phyloP scores from a whole-genome alignment of 2,888 invertebrate species.

The Raillietiella orientalis region DNA sequence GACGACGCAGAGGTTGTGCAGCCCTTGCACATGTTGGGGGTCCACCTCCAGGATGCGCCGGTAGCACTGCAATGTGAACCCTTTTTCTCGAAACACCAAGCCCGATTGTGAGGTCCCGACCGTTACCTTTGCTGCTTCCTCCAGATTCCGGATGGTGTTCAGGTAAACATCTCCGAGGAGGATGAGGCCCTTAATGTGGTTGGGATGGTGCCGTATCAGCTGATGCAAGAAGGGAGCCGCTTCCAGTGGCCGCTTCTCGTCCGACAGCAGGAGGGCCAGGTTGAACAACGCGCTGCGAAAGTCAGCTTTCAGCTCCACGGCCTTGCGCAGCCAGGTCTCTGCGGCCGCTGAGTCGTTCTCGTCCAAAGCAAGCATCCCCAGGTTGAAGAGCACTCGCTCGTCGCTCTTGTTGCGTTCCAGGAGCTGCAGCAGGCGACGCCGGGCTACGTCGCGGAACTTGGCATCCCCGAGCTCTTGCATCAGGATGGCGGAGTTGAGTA shows the following conservation, averaged over 20 bases:
- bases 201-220: conserved; percentile 59
- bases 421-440: conserved; percentile 44
- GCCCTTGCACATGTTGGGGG: conserved; percentile 65
- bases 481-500: conserved; percentile 76
- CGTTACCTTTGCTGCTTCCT: conserved; percentile 71
- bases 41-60: conserved; percentile 53
- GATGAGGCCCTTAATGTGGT: conserved; percentile 76
- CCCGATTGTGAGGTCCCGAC: too few species aligned
- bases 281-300: conserved; percentile 83
- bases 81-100: too few species aligned
- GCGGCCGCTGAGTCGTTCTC: conserved; percentile 59
- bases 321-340: conserved; percentile 63
- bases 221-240: conserved; percentile 74
- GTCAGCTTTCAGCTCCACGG: conserved; percentile 46
- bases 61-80: conserved; percentile 40
- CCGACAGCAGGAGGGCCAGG: conserved; percentile 56
- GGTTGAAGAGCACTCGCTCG: conserved; percentile 71
- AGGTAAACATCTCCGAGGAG: conserved; percentile 82
- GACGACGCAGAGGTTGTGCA: conserved; percentile 85
- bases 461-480: conserved; percentile 60
- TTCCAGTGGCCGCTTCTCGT: conserved; percentile 54
- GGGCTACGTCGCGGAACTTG: conserved; percentile 26
- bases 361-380: conserved; percentile 91
- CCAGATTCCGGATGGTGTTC: conserved; percentile 70
- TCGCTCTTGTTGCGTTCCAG: conserved; percentile 39